Conservation (phyloP, 2,888 invertebrate genomes). For the Spodoptera littoralis region DNA sequence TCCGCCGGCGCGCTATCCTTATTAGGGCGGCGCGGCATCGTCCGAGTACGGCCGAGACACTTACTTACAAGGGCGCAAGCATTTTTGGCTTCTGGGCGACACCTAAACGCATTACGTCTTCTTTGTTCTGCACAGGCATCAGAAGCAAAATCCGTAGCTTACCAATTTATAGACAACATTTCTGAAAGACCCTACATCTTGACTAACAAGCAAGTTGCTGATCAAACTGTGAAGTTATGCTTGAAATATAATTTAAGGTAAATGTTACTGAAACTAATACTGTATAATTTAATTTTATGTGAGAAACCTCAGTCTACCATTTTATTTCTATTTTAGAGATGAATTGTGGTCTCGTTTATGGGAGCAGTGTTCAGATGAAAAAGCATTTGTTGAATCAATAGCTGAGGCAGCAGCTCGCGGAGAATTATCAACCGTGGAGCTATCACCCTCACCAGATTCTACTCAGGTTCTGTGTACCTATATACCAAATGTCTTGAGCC, state of each 20-base stretch:
- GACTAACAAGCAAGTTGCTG: slow-evolving; percentile 75
- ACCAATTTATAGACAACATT: slow-evolving; percentile 69
- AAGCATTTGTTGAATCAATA: slow-evolving; percentile 89
- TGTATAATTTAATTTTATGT: not conserved
- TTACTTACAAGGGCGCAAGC: slow-evolving; percentile 86
- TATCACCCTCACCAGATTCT: slow-evolving; percentile 87
- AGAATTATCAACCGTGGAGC: slow-evolving; percentile 84
- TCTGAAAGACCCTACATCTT: slow-evolving; percentile 77
- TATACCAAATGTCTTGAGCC: slow-evolving; percentile 1
- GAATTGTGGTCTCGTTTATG: slow-evolving; percentile 81
- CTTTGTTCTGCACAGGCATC: slow-evolving; percentile 72
- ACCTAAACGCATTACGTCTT: slow-evolving; percentile 76
- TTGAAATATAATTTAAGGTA: slow-evolving; percentile 77
- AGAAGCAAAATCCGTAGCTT: slow-evolving; percentile 70
- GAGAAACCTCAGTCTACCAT: not conserved
- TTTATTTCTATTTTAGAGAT: slow-evolving; percentile 67
- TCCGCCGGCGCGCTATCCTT: slow-evolving; percentile 88
- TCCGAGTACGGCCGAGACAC: slow-evolving; percentile 90
- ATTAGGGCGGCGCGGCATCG: slow-evolving; percentile 90
- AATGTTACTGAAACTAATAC: slow-evolving; percentile 31
- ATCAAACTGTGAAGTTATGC: slow-evolving; percentile 78
- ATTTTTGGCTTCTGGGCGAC: slow-evolving; percentile 90
- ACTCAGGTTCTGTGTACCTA: slow-evolving; percentile 80
- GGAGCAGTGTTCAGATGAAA: slow-evolving; percentile 85
- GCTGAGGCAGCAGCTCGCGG: slow-evolving; percentile 91